Conservation (phyloP, 1,140 invertebrate species). For the Dendroctonus valens region DNA sequence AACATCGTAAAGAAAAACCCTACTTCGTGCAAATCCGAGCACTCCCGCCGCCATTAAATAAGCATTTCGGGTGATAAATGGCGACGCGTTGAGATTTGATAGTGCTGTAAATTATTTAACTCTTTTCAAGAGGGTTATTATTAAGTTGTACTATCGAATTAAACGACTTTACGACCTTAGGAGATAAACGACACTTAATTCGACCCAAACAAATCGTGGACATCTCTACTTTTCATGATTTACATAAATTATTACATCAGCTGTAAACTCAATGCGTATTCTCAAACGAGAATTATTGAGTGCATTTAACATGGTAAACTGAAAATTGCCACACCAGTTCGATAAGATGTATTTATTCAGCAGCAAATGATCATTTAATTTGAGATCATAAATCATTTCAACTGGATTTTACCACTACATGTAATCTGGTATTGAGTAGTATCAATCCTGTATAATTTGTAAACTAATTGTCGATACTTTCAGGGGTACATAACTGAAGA, state of each 20-base stretch:
- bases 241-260: too few species aligned
- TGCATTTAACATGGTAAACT: neutral
- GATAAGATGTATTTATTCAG: conserved; percentile 23
- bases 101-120: conserved; percentile 53
- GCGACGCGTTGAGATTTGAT: conserved; percentile 52
- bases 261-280: too few species aligned
- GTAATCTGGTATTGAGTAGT: conserved; percentile 16
- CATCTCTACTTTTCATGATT: too few species aligned
- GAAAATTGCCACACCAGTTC: conserved; percentile 8
- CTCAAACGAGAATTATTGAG: too few species aligned
- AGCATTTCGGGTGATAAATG: conserved; percentile 53
- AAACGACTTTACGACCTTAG: conserved; percentile 19
- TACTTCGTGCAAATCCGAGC: conserved; percentile 43
- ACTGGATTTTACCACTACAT: conserved; percentile 14
- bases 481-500: neutral
- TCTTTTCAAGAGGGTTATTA: conserved; percentile 50
- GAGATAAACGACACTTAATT: too few species aligned
- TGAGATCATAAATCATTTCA: conserved; percentile 21
- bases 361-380: conserved; percentile 20
- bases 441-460: conserved; percentile 17
- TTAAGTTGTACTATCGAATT: conserved; percentile 45
- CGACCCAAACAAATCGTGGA: too few species aligned
- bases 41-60: conserved; percentile 49
- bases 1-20: conserved; percentile 26
- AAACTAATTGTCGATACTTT: neutral